Conservation (phyloP, 2,888 invertebrate species). For the Rotaria sp. region DNA sequence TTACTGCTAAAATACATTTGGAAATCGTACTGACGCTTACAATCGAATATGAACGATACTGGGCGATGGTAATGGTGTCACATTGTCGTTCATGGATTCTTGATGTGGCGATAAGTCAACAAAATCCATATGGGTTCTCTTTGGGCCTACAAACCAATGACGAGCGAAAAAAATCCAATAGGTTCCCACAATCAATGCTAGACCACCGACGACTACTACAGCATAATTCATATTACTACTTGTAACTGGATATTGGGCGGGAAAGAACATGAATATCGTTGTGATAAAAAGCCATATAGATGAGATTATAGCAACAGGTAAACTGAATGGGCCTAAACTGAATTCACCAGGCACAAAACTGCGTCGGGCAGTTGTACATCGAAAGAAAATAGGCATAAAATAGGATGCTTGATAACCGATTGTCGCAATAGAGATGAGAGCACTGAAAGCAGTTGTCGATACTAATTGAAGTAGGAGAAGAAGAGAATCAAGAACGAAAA, state of each 20-base stretch:
- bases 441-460: neutral
- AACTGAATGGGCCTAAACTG: neutral
- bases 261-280: neutral
- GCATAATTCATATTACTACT: neutral
- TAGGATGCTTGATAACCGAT: neutral
- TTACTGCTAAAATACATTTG: too few relatives aligned
- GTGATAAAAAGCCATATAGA: neutral
- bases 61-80: too few relatives aligned
- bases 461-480: neutral
- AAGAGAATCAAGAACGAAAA: neutral
- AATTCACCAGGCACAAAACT: neutral
- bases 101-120: too few relatives aligned
- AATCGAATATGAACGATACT: too few relatives aligned
- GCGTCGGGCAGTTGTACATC: neutral
- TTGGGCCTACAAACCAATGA: neutral
- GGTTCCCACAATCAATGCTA: neutral
- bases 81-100: too few relatives aligned
- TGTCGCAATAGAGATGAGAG: neutral
- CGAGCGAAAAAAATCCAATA: neutral
- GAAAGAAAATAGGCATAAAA: neutral
- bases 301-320: neutral
- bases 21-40: too few relatives aligned
- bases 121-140: neutral
- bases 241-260: neutral
- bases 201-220: neutral